Evolutionary conservation across 2,113 vertebrate species (phyloP), one percentile per base, ranked within the genome.

Genomic region (Hypanus sabinus): DNA sequence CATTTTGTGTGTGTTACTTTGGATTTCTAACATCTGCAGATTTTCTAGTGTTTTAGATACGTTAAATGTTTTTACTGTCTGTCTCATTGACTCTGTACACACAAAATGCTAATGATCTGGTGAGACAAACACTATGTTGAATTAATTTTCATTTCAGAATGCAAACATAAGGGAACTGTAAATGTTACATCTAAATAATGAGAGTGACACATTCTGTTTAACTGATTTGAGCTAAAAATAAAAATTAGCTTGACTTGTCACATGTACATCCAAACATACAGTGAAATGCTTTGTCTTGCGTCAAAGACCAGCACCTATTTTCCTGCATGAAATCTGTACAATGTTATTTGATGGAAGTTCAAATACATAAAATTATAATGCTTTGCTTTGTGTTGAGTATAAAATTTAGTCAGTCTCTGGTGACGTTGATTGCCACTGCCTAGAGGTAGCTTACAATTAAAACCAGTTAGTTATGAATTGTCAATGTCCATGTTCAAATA

Each of bases 391-490:
- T 36, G 12, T 6, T 55, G 70, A 75, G 5, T 27, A 73, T 14
- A 73, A 16, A 93, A 55, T 22, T 46, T 36, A 93, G 22, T 73
- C 70, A 46, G 68, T 24, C 6, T 10, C 62, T 71, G 10, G 36
- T 70, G 90, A 92, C 68, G 30, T 73, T 93, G 36, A 93, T 55
- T 46, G 85, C 8, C 91, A 93, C 38, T 75, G 70, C 36, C 68
- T 73, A 10, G 12, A 93, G 68, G 36, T 73, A 46, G 91, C 24
- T 73, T 30, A 71, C 91, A 93, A 36, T 46, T 73, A 93, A 71
- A 46, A 46, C 36, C 73, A 10, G 11, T 38, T 73, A 93, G 27
- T 93, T 71, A 93, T 93, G 22, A 93, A 93, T 93, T 70, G 70
- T 38, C 90, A 73, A 68, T 93, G 16, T 20, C 68, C 8, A 9